Evolutionary conservation across 1,140 invertebrate genomes (phyloP).

Genomic region (Planococcus citri): DNA sequence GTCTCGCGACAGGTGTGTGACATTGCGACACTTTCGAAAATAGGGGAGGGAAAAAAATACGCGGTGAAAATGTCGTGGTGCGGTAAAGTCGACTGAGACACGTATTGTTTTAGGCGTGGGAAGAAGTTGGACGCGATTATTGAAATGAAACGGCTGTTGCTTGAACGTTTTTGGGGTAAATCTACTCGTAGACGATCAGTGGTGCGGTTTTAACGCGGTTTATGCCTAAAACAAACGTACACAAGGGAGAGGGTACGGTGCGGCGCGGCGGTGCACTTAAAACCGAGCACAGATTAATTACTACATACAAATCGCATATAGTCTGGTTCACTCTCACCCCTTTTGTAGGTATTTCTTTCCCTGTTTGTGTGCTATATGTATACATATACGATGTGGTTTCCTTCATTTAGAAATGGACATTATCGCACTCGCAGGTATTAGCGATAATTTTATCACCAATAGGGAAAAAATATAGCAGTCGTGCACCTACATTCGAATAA

Average conservation of each 20-base stretch:
- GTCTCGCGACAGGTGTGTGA: background rate
- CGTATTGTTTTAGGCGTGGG: background rate
- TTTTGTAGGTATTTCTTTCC: too few relatives aligned
- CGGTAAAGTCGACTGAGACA: too few relatives aligned
- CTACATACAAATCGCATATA: background rate
- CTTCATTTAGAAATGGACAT: too few relatives aligned
- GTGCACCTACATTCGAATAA: too few relatives aligned
- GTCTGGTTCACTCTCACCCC: background rate
- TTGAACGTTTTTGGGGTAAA: background rate
- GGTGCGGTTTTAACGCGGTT: background rate
- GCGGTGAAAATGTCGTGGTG: background rate
- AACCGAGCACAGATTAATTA: background rate
- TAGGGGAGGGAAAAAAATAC: too few relatives aligned
- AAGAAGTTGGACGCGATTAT: background rate
- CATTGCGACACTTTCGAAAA: background rate
- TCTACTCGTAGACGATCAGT: too few relatives aligned
- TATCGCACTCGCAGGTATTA: too few relatives aligned
- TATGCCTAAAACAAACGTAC: background rate
- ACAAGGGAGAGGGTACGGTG: background rate
- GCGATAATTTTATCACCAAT: too few relatives aligned
- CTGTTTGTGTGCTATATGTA: too few relatives aligned
- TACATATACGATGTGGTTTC: too few relatives aligned
- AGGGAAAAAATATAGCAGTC: too few relatives aligned
- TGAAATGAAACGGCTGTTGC: constrained; percentile 5
- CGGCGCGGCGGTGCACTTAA: background rate